Evolutionary conservation across 2,888 invertebrate genomes (phyloP).

Genomic region (Noctua janthina): DNA sequence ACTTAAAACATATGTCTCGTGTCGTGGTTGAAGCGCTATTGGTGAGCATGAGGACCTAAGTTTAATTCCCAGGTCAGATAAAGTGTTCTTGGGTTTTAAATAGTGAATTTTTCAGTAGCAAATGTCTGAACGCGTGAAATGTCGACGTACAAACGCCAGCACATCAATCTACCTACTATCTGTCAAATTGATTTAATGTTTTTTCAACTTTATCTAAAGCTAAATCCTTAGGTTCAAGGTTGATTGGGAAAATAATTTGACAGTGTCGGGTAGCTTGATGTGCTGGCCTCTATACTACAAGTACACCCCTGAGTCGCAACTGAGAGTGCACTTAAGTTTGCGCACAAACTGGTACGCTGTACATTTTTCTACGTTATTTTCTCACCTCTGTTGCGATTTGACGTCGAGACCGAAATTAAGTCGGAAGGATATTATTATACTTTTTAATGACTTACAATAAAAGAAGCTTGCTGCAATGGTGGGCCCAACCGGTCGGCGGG

Average conservation of each 20-base stretch:
- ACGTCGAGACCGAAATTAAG: not conserved
- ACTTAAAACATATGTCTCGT: no score
- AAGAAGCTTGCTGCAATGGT: conserved; percentile 67
- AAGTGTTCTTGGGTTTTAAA: not conserved
- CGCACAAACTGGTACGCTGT: not conserved
- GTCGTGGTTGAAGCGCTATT: not conserved
- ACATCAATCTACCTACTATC: no score
- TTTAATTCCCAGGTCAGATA: not conserved
- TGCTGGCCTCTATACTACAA: not conserved
- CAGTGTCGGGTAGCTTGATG: no score
- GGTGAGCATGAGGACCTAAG: not conserved
- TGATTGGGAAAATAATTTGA: no score
- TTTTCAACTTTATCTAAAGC: no score
- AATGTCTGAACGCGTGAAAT: not conserved
- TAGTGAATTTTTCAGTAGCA: not conserved
- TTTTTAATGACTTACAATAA: conserved; percentile 54
- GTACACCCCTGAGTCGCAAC: not conserved
- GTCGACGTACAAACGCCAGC: no score
- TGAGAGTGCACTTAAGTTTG: not conserved
- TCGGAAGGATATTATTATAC: not conserved
- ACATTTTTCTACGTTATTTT: not conserved
- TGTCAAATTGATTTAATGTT: no score
- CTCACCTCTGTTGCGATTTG: not conserved
- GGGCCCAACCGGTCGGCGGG: conserved; percentile 82
- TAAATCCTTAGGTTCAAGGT: no score